Evolutionary conservation across 2,888 invertebrate species (phyloP).

Genomic region (Eristalis arbustorum): DNA sequence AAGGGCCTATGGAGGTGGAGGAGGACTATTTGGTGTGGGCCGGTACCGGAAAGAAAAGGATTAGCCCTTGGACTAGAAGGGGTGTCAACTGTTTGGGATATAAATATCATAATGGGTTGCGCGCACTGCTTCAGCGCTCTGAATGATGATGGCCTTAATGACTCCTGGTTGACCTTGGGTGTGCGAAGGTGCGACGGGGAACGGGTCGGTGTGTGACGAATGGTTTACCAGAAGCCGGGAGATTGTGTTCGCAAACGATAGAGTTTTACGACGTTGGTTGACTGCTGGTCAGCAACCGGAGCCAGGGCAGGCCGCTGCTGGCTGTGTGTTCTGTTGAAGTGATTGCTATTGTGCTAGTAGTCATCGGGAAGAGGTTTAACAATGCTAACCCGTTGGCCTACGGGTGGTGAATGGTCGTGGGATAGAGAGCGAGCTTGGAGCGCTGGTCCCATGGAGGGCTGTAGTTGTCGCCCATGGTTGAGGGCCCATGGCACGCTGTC

Average conservation of each 20-base stretch:
- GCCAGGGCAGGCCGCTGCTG: too few species aligned
- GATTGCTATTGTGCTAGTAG: too few species aligned
- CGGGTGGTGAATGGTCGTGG: too few species aligned
- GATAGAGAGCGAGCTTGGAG: too few species aligned
- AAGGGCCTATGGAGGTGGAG: neutral
- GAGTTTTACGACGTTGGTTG: neutral
- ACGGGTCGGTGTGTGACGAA: neutral
- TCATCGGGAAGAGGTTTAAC: too few species aligned
- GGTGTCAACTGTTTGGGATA: constrained; percentile 65
- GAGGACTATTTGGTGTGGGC: constrained; percentile 22
- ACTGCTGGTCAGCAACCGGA: neutral
- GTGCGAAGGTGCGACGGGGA: neutral
- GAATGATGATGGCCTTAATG: constrained; percentile 28
- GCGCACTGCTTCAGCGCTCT: neutral
- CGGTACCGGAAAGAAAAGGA: constrained; percentile 29
- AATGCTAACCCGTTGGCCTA: too few species aligned
- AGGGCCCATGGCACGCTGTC: too few species aligned
- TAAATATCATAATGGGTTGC: constrained; percentile 54
- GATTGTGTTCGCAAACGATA: neutral
- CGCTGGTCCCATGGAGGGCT: too few species aligned
- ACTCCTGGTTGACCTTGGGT: constrained; percentile 63
- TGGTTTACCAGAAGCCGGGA: neutral
- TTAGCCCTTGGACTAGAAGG: constrained; percentile 33
- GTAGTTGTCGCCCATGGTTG: too few species aligned
- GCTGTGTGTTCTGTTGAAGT: too few species aligned